A percentile compares a stretch with the other conserved stretches of the same genome.
Evolutionary conservation across 2,888 invertebrate genomes (phyloP).

Genomic region (Germaria angustata): DNA sequence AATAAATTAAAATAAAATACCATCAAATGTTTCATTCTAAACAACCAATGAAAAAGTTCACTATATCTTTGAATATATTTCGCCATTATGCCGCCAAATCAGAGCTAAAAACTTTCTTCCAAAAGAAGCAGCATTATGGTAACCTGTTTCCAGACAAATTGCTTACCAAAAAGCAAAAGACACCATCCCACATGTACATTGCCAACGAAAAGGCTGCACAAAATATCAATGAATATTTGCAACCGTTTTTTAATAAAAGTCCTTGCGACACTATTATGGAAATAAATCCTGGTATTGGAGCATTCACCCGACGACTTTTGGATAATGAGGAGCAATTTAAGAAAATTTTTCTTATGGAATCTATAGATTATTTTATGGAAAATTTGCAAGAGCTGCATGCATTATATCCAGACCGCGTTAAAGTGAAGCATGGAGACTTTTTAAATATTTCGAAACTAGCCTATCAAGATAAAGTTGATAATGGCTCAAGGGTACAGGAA

Average conservation of each 20-base stretch:
- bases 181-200: slow-evolving; percentile 73
- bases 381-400: slow-evolving; percentile 77
- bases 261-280: slow-evolving; percentile 80
- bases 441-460: slow-evolving; percentile 82
- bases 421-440: slow-evolving; percentile 81
- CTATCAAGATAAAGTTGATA: slow-evolving; percentile 83
- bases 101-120: slow-evolving; percentile 17
- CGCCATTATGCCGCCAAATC: slow-evolving; percentile 36
- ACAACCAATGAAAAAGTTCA: not conserved
- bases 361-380: slow-evolving; percentile 80
- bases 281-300: slow-evolving; percentile 86
- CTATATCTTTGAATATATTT: not conserved
- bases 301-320: slow-evolving; percentile 82
- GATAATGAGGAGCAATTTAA: slow-evolving; percentile 80
- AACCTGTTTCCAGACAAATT: slow-evolving; percentile 74
- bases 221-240: slow-evolving; percentile 71
- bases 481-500: slow-evolving; percentile 81
- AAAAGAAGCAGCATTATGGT: slow-evolving; percentile 61
- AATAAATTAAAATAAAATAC: too few species aligned
- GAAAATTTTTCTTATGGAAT: slow-evolving; percentile 83
- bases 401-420: slow-evolving; percentile 72
- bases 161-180: slow-evolving; percentile 74
- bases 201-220: slow-evolving; percentile 72
- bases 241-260: slow-evolving; percentile 70
- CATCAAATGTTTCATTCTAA: slow-evolving; percentile 50